These are phyloP conservation scores for Cosmia trapezina DNA, from an alignment of 2,888 invertebrate genomes.

Conservation along the genomic window DNA sequence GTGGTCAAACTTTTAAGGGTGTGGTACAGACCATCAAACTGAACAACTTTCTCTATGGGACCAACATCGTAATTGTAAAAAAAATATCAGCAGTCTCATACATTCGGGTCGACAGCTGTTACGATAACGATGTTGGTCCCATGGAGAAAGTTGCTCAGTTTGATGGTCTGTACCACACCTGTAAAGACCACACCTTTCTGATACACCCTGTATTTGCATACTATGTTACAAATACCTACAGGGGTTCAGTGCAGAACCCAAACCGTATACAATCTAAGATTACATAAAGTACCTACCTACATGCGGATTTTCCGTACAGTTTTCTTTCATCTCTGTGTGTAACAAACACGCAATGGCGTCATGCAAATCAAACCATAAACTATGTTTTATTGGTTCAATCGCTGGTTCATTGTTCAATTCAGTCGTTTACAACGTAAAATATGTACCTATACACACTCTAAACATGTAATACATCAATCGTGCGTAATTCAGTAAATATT, in stretches of 20 bases:
- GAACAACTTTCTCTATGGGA: too few relatives aligned
- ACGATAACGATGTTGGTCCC: too few relatives aligned
- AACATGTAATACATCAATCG: conserved; percentile 49
- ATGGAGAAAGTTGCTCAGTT: too few relatives aligned
- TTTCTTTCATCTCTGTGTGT: conserved; percentile 44
- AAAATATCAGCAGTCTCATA: too few relatives aligned
- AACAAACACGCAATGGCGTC: conserved; percentile 45
- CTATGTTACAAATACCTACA: not conserved
- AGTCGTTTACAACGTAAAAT: conserved; percentile 57
- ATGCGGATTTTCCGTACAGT: conserved; percentile 21
- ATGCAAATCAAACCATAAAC: conserved; percentile 59
- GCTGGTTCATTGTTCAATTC: conserved; percentile 61
- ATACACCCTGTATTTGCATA: not conserved
- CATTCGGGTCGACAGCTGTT: too few relatives aligned
- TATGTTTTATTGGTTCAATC: conserved; percentile 58
- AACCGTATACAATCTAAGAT: not conserved
- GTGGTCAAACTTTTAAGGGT: too few relatives aligned
- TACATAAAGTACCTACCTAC: not conserved
- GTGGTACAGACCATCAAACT: too few relatives aligned
- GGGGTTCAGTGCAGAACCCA: not conserved
- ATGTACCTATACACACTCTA: conserved; percentile 55
- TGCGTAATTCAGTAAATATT: conserved; percentile 49
- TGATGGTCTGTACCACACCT: too few relatives aligned
- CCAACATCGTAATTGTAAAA: too few relatives aligned
- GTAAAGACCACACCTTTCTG: too few relatives aligned